Base-by-base conservation (phyloP, 2,888 invertebrate species). In the Leptinotarsa rubiginosa region DNA sequence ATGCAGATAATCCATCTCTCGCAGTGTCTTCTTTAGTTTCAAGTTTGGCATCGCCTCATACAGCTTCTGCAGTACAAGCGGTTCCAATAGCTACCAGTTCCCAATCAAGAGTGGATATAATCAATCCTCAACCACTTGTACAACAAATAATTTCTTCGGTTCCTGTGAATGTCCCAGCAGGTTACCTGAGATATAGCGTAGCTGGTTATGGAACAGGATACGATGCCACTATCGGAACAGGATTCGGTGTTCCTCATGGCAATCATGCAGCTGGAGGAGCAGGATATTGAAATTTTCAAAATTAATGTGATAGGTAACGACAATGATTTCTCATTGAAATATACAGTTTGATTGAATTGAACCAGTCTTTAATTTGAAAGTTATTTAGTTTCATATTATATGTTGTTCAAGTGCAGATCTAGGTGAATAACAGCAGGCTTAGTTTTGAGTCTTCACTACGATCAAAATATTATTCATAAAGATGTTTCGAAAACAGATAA, bases 81-180 rank as follows among this genome's bases (percentile, higher is more conserved):
- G 50, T 75, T 20, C 78, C 78, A 16, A 72, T 71, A 1, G 77
- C 78, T n/a, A 79, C 77, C 22, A 79, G 78, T 47, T 73, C 73
- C 5, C 78, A 77, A 59, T 70, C 74, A 10, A 76, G 78, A n/a
- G 16, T 77, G 2, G 77, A 79, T 20, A 71, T 79, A 31, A 73
- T 76, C 59, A 75, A 70, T 25, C 72, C 77, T 1, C 70, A 50
- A 13, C 75, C 74, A 12, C 69, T 79, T 0, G 72, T 77, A 1
- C 70, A 72, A 54, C 74, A 75, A 54, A 73, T 78, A 3, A 70
- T 73, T n/a, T 66, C 72, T 18, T 75, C 75, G 10, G 64, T 75
- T 49, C 75, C 78, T 13, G 74, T 74, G 0, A 66, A 70, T 20
- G 50, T 67, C n/a, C 74, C 75, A n/a, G 65, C 72, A 20, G 68